Conservation (phyloP, 2,797 vertebrate genomes). For the Syngnathus acus region DNA sequence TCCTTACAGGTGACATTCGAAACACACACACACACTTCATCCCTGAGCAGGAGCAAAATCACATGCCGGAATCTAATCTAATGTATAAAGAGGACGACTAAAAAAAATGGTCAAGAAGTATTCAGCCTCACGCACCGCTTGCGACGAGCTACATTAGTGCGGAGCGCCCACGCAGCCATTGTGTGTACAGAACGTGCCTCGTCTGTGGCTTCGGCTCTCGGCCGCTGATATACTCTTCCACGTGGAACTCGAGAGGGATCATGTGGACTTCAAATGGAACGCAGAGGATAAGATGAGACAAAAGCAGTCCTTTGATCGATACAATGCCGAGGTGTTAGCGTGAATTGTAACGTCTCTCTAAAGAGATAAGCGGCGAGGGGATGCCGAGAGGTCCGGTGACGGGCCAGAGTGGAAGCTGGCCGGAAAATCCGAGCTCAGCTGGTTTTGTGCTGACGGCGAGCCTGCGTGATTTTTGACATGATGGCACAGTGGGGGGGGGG, state of each 20-base stretch:
- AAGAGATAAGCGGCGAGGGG: not conserved
- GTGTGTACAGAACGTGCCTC: not conserved
- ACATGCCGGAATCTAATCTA: not conserved
- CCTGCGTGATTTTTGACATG: slow-evolving; percentile 11
- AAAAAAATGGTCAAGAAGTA: too few relatives aligned
- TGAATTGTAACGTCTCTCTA: not conserved
- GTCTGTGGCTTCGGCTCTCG: not conserved
- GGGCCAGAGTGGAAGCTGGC: slow-evolving; percentile 24
- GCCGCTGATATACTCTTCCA: not conserved
- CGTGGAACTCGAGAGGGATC: not conserved
- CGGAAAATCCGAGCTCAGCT: slow-evolving; percentile 43
- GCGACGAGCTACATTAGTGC: not conserved
- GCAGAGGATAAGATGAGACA: not conserved
- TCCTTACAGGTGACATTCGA: too few relatives aligned
- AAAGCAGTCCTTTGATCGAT: not conserved
- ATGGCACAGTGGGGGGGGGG: slow-evolving; percentile 25
- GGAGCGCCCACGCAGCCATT: too few relatives aligned
- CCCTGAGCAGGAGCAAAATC: not conserved
- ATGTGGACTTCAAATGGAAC: not conserved
- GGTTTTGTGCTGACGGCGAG: slow-evolving; percentile 39
- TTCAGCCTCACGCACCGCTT: too few relatives aligned
- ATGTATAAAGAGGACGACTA: not conserved
- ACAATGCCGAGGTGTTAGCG: not conserved
- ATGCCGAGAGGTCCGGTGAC: slow-evolving; percentile 9
- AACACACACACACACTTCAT: too few relatives aligned